Evolutionary conservation across 2,888 invertebrate genomes (phyloP), one percentile per base, ranked within the genome.

Genomic region (Pyrocoelia pectoralis): DNA sequence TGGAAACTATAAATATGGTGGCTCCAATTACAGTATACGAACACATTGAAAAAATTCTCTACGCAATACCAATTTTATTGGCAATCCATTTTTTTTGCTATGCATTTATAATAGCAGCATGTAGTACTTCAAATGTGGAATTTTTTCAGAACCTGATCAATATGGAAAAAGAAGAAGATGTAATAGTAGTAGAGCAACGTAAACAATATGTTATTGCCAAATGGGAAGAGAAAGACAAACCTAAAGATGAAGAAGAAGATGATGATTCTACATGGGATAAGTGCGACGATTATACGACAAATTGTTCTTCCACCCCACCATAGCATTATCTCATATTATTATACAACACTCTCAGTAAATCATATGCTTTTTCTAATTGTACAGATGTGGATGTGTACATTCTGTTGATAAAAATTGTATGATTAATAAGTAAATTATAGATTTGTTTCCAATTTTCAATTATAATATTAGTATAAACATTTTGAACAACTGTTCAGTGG

Each of bases 191-290:
- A 10, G 46, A 46, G 15, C 18, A 17, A 17, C 17, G 46, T 15
- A 46, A 46, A 46, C 15, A 46, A 1, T 46, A 46, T 10, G 46
- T 46, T 17, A 14, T 15, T 17, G 17, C 15, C 10, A 46, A 46
- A 17, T 46, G 46, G 46, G 46, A 46, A 18, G 46, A 15, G 46
- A 15, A 46, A 18, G 46, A 46, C 6, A 17, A 46, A 46, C 1
- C 17, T 17, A 38, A 38, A 38, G 43, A 46, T 18, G 46, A 46
- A 2, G 18, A 15, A 2, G 46, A 46, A 10, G 5, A 46, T 8
- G 18, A 18, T 18, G 46, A 46, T 17, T 17, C 46, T 8, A 46
- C 4, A 10, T 46, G 46, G 46, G 46, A 46, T 17, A 46, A 17
- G 8, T 46, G 46, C n/a, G 46, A 46, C 3, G 46, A 46, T 9